Evolutionary conservation across 1,140 invertebrate genomes (phyloP), one percentile per base, ranked within the genome.

Genomic region (Zophobas morio): DNA sequence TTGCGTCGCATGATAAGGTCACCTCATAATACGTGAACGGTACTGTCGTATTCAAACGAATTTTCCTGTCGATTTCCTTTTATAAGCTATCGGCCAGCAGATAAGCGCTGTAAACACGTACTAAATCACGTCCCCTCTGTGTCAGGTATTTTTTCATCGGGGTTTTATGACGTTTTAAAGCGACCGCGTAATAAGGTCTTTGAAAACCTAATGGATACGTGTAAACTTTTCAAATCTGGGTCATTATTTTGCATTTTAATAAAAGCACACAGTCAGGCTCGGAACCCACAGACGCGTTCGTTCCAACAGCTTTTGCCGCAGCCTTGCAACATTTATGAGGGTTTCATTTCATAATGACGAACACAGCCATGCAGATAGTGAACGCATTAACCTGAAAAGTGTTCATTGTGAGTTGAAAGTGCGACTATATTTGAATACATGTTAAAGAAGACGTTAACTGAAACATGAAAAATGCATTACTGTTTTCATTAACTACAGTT

Each of bases 71-170:
- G 60, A 66, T 66, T 66, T 66, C 39, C 60, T 57, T 57, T 57
- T 57, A 57, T 8, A 35, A 57, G 32, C 54, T 66, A 66, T 66
- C 60, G 60, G 39, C 4, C 0, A 1, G 39, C 8, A 66, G 60
- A 66, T 66, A 66, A 66, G 60, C 60, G 39, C 37, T 33, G 60
- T 66, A 66, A 66, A 66, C 39, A 66, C 60, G 37, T 66, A 40
- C 60, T 66, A 66, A 66, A 66, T 66, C 60, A 51, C 49, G 4
- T 51, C 49, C 20, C 20, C 47, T 49, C 56, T 42, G 53, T 56
- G 74, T 75, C 74, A 75, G 74, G 74, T 75, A 60, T 60, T 75
- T 75, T 75, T 75, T 75, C 56, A 63, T 75, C 74, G 66, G 37
- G 42, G 35, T 42, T 75, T 75, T 75, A 75, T 60, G 74, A 75